These are phyloP conservation scores for Tachuris rubrigastra DNA, from an alignment of 2,113 vertebrate genomes.

Conservation along the genomic window DNA sequence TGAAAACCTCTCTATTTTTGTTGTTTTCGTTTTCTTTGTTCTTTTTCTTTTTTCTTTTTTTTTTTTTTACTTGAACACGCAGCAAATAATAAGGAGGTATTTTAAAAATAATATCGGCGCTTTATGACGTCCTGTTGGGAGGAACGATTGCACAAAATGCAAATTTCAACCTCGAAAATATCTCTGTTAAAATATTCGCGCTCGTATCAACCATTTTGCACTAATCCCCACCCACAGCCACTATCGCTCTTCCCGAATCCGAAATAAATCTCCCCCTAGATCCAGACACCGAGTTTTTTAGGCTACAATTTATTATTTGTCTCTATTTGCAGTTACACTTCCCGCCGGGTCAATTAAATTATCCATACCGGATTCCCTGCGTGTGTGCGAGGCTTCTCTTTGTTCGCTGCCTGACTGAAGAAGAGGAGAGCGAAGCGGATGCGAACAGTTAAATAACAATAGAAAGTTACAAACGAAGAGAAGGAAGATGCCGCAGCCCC, in stretches of 20 bases:
- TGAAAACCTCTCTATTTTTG: background rate
- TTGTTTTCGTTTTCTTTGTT: background rate
- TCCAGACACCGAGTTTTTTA: background rate
- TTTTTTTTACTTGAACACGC: too few species aligned
- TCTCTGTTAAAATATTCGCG: background rate
- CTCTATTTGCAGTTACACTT: background rate
- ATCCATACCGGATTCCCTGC: rapidly evolving
- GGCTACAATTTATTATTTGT: background rate
- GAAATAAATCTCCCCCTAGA: background rate
- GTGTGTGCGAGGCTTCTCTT: background rate
- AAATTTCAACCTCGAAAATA: background rate
- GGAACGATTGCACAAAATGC: background rate
- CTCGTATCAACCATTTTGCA: background rate
- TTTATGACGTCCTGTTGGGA: rapidly evolving
- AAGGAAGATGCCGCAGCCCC: background rate
- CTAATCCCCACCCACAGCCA: background rate
- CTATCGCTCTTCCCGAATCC: background rate
- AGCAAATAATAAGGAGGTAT: background rate
- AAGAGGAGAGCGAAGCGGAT: background rate
- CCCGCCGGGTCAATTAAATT: background rate
- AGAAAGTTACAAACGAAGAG: background rate
- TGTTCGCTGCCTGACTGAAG: background rate
- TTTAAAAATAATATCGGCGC: background rate
- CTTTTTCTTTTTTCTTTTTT: background rate
- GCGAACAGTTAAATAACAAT: background rate